A percentile compares a stretch with the other conserved stretches of the same genome.
These are phyloP conservation scores for Rhincodon typus DNA, from an alignment of 2,797 vertebrate species.

Conservation along the genomic window DNA sequence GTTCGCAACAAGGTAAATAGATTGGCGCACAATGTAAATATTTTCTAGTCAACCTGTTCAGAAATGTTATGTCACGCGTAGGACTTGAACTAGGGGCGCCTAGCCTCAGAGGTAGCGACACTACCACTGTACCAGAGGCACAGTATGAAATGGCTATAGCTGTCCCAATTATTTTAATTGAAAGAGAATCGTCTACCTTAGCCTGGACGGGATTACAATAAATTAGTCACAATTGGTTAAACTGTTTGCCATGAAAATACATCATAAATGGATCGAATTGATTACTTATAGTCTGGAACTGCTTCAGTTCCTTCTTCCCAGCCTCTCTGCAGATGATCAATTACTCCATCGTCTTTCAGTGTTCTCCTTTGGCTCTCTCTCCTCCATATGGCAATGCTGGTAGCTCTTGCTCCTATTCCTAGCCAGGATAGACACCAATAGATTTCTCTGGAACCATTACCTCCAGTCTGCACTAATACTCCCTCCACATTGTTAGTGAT, in stretches of 20 bases:
- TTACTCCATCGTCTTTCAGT: not conserved
- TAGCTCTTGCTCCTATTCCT: not conserved
- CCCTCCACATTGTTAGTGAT: not conserved
- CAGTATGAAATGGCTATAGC: not conserved
- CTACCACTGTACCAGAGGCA: not conserved
- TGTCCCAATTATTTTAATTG: not conserved
- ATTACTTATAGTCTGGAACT: not conserved
- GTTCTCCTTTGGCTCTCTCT: not conserved
- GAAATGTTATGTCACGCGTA: too few relatives aligned
- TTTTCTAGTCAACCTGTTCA: too few relatives aligned
- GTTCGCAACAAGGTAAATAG: too few relatives aligned
- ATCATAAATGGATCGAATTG: not conserved
- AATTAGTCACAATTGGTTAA: not conserved
- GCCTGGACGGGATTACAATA: not conserved
- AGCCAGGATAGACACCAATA: not conserved
- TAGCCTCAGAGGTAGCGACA: too few relatives aligned
- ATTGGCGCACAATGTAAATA: not conserved
- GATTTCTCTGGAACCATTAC: not conserved
- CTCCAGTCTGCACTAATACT: not conserved
- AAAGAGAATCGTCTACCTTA: not conserved
- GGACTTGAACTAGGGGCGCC: too few relatives aligned
- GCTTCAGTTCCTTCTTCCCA: not conserved
- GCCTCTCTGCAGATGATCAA: not conserved
- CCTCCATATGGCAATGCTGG: not conserved
- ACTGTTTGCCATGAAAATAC: not conserved